Evolutionary conservation across 1,140 invertebrate genomes (phyloP).

Genomic region (Meloidogyne hapla): DNA sequence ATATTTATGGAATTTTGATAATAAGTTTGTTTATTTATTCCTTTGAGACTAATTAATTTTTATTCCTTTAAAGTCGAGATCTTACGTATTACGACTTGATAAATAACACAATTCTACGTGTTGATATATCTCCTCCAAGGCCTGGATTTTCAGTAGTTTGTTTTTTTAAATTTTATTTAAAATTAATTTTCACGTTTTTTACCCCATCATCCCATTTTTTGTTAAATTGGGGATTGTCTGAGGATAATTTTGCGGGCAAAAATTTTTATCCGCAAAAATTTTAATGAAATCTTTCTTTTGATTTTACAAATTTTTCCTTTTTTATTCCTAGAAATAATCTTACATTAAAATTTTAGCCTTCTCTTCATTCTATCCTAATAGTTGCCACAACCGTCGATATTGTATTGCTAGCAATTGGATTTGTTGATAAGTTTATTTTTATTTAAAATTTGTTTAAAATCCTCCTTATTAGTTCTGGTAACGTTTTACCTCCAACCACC

Average conservation of each 20-base stretch:
- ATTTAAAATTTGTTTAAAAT: background rate
- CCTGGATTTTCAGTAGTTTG: conserved; percentile 54
- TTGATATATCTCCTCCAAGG: conserved; percentile 60
- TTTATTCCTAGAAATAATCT: background rate
- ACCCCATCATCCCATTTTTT: too few relatives aligned
- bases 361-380: conserved; percentile 86
- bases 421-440: conserved; percentile 65
- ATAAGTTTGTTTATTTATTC: conserved; percentile 69
- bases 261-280: background rate
- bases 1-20: conserved; percentile 91
- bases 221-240: too few relatives aligned
- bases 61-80: conserved; percentile 57
- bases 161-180: conserved; percentile 6
- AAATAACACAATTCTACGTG: conserved; percentile 62
- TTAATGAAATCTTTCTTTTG: too few relatives aligned
- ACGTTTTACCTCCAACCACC: conserved; percentile 23
- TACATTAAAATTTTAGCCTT: conserved; percentile 68
- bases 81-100: conserved; percentile 64
- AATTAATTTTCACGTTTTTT: background rate
- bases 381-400: conserved; percentile 89
- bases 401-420: conserved; percentile 79
- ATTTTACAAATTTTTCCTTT: background rate
- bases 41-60: background rate
- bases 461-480: conserved; percentile 62
- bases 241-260: background rate